These are phyloP conservation scores for Trichogramma dendrolimi DNA, from an alignment of 2,888 invertebrate species.

Conservation along the genomic window DNA sequence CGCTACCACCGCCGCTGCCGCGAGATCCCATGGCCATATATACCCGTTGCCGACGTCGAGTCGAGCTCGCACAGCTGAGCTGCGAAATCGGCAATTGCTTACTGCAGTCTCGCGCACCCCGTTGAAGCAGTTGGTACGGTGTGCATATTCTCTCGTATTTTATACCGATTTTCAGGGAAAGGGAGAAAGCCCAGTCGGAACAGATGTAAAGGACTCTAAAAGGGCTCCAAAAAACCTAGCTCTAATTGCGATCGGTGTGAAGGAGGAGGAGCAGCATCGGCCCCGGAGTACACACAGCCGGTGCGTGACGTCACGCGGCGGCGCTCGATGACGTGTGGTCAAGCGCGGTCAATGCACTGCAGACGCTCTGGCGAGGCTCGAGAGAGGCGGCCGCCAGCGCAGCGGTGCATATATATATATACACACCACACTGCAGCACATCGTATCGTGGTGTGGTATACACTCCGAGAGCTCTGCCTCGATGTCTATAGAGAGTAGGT, in stretches of 20 bases:
- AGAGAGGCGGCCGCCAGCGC: background rate
- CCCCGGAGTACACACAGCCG: conserved; percentile 29
- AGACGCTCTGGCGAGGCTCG: conserved; percentile 30
- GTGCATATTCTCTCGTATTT: too few relatives aligned
- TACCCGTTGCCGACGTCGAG: too few relatives aligned
- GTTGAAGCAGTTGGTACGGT: too few relatives aligned
- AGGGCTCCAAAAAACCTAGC: too few relatives aligned
- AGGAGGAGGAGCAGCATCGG: conserved; percentile 33
- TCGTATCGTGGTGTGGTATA: conserved; percentile 13
- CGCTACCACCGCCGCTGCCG: background rate
- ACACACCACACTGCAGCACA: conserved; percentile 16
- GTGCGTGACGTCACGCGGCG: conserved; percentile 47
- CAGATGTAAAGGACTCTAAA: too few relatives aligned
- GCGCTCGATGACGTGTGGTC: conserved; percentile 52
- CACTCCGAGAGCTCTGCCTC: conserved; percentile 9
- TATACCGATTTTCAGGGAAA: too few relatives aligned
- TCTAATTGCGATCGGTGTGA: conserved; percentile 26
- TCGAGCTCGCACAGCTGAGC: too few relatives aligned
- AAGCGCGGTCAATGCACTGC: conserved; percentile 53
- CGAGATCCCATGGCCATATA: too few relatives aligned
- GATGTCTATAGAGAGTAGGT: conserved; percentile 10
- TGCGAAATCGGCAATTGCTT: too few relatives aligned
- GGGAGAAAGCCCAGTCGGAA: too few relatives aligned
- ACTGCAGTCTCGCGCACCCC: too few relatives aligned
- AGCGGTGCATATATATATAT: background rate